These are phyloP conservation scores for Agrochola macilenta DNA, from an alignment of 2,888 invertebrate species.

Conservation along the genomic window DNA sequence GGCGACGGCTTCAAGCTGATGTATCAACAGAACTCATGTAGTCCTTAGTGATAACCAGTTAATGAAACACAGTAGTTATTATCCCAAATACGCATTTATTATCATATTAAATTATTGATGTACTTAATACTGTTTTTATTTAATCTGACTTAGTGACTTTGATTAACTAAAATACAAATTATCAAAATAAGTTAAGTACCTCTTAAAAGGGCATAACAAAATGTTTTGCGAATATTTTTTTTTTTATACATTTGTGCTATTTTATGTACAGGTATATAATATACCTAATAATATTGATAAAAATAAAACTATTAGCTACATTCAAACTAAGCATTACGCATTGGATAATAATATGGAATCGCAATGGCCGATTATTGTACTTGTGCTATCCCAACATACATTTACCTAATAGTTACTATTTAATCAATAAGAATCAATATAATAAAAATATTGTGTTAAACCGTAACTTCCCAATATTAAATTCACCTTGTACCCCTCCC, in stretches of 20 bases:
- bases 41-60: constrained; percentile 35
- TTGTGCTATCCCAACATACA: background rate
- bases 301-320: background rate
- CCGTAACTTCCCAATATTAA: too few species aligned
- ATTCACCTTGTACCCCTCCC: too few species aligned
- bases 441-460: background rate
- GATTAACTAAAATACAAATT: background rate
- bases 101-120: constrained; percentile 4
- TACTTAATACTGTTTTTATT: constrained; percentile 16
- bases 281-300: background rate
- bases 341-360: background rate
- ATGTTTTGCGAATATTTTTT: too few species aligned
- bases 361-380: background rate
- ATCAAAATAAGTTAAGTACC: background rate
- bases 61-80: constrained; percentile 7
- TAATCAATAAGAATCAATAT: background rate
- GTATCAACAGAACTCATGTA: constrained; percentile 93
- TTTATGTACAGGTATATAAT: background rate
- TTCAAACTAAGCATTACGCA: background rate
- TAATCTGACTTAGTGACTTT: constrained; percentile 7
- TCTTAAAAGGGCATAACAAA: background rate
- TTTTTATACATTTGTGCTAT: background rate
- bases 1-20: constrained; percentile 93
- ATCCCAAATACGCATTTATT: constrained; percentile 39
- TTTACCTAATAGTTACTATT: too few species aligned